These are phyloP conservation scores for Volucella zonaria DNA, from an alignment of 2,888 invertebrate genomes.

Conservation along the genomic window DNA sequence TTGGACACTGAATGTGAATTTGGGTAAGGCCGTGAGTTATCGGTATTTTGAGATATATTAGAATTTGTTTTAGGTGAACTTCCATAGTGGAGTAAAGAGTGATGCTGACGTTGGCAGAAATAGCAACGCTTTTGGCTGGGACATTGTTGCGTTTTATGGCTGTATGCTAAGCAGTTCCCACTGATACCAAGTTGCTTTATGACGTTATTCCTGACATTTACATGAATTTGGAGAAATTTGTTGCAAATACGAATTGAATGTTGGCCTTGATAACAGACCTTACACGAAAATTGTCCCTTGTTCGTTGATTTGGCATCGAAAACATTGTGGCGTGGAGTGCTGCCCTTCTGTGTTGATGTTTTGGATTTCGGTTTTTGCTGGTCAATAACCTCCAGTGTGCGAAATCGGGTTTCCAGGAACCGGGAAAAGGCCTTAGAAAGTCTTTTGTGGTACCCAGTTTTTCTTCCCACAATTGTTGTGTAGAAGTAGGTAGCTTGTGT, in stretches of 20 bases:
- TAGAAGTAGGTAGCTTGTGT: slow-evolving; percentile 19
- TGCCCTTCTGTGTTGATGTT: slow-evolving; percentile 1
- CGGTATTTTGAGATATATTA: too few relatives aligned
- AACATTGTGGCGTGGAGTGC: neutral
- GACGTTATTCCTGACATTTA: neutral
- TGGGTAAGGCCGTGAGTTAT: too few relatives aligned
- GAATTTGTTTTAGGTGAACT: too few relatives aligned
- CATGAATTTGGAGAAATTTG: slow-evolving; percentile 22
- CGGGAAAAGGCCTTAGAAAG: slow-evolving; percentile 7
- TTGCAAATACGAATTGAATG: slow-evolving; percentile 25
- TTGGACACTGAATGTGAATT: too few relatives aligned
- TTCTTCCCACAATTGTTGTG: slow-evolving; percentile 35
- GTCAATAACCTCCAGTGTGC: slow-evolving; percentile 9
- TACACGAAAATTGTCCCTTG: slow-evolving; percentile 9
- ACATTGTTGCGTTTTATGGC: slow-evolving; percentile 26
- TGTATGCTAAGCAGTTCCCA: slow-evolving; percentile 30
- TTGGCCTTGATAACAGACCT: slow-evolving; percentile 12
- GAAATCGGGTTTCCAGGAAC: slow-evolving; percentile 18
- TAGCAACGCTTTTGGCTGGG: too few relatives aligned
- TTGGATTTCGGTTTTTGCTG: neutral
- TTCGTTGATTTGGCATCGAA: neutral
- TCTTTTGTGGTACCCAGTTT: slow-evolving; percentile 1
- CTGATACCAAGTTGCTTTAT: neutral
- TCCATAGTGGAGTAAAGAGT: slow-evolving; percentile 17
- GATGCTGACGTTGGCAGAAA: neutral